Evolutionary conservation across 2,888 invertebrate species (phyloP), one percentile per base, ranked within the genome.

Genomic region (Petrolisthes manimaculis): DNA sequence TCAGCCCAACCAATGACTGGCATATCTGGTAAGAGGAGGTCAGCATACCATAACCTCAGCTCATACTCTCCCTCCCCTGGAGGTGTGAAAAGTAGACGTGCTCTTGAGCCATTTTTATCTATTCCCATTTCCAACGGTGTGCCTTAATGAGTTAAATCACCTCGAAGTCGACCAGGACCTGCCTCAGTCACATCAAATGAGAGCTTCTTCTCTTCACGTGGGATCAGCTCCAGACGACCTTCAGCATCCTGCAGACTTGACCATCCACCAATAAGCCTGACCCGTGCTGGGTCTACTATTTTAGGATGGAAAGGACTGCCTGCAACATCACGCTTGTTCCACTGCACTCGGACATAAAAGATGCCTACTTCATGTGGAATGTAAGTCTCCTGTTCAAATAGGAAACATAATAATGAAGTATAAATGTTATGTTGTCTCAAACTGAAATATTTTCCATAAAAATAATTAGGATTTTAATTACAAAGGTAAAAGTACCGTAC

Each of bases 331-430:
- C 93, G 92, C 67, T 93, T 94, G 91, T 94, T 94, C 94, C 94
- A 94, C 77, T 95, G 96, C 91, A 99, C 96, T 90, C 96, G 94
- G 61, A 98, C 95, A 93, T 98, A 97, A 93, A 97, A 98, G 74
- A 96, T 95, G 0, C 99, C 99, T n/a, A 97, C 96, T 92, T 97
- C 97, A 0, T 96, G 95, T 0, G 99, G 98, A 1, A 96, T 95
- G 93, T 98, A 99, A 0, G 97, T 96, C 81, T 98, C 97, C 90
- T 91, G 89, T n/a, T 9, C 37, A 37, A 80, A 61, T 14, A 61
- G 21, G 51, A 82, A 54, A 79, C 3, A 79, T 14, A 2, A 37
- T 37, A 37, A 37, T 37, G 37, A 37, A 37, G 37, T 37, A 37
- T 37, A 37, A 37, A 37, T 37, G 37, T 37, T 37, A 0, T 37